These are phyloP conservation scores for Steinernema khuongi DNA, from an alignment of 1,140 invertebrate genomes.

Conservation along the genomic window DNA sequence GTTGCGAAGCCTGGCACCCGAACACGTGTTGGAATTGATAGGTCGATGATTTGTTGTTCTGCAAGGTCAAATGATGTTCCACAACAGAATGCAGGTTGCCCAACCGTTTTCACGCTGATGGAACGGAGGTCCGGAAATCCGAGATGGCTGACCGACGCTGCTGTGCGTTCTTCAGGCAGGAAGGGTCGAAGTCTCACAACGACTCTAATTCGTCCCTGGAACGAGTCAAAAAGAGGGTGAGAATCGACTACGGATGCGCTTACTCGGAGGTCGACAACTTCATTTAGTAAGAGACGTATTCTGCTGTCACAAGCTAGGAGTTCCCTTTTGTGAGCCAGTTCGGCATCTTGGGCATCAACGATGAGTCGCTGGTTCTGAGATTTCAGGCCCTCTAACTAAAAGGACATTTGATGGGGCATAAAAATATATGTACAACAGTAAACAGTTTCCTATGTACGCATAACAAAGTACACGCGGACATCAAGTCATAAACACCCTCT, in stretches of 20 bases:
- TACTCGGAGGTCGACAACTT: conserved; percentile 35
- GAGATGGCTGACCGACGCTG: conserved; percentile 2
- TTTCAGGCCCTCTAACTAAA: conserved; percentile 1
- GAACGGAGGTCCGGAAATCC: conserved; percentile 17
- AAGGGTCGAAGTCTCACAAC: conserved; percentile 29
- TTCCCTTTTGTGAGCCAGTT: not conserved
- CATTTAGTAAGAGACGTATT: conserved; percentile 30
- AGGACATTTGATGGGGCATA: not conserved
- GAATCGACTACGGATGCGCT: conserved; percentile 2
- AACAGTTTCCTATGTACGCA: not conserved
- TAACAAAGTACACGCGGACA: not conserved
- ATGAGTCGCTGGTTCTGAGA: not conserved
- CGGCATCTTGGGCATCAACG: not conserved
- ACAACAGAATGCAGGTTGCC: not conserved
- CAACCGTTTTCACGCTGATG: conserved; percentile 14
- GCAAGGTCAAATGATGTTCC: too few relatives aligned
- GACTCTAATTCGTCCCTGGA: conserved; percentile 34
- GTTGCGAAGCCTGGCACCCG: conserved; percentile 20
- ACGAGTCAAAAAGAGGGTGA: not conserved
- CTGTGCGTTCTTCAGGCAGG: conserved; percentile 5
- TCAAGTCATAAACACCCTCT: too few relatives aligned
- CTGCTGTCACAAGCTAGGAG: conserved; percentile 2
- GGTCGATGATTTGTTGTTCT: conserved; percentile 11
- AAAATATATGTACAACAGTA: not conserved
- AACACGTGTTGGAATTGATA: conserved; percentile 36